Evolutionary conservation across 2,888 invertebrate genomes (phyloP), one percentile per base, ranked within the genome.

Genomic region (Lymantria monacha): DNA sequence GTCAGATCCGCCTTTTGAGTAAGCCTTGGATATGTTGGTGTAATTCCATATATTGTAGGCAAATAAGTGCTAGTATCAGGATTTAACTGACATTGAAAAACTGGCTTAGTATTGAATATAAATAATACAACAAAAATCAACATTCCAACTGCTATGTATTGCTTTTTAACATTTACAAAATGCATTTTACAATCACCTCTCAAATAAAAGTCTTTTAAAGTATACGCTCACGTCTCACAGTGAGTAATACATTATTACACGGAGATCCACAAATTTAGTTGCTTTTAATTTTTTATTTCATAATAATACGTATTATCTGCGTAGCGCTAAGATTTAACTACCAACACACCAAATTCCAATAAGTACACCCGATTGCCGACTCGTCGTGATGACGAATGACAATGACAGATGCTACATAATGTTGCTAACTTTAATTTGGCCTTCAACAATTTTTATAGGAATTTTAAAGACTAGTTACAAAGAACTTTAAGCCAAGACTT

Each of bases 1-100:
- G 98, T 98, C 10, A 99, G 90, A 83, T 99, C 99, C 9, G 98
- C 98, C 84, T 97, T 97, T 86, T 99, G 98, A 31, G 96, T 96
- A 40, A 96, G 94, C 55, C 98, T 93, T 30, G 94, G 84, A 81
- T 98, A 97, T 0, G 98, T 99, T 36, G 98, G 98, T 3, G 98
- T 99, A 64, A 99, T 95, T 12, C 96, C 96, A 82, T 97, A 98
- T 63, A 99, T 96, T 36, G 92, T 94, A 33, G 97, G 96, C 56
- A 92, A 70, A 61, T 89, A 84, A 31, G 82, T 75, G 57, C 79
- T 72, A 40, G 72, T 71, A 60, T 86, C 86, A 55, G 77, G 70
- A 58, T 75, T 78, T 60, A 88, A 82, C 63, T 89, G 90, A 57
- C 91, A 91, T 76, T 88, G 91, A 61, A 88, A 82, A 40, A 81